Base-by-base conservation (phyloP, 2,888 invertebrate genomes). In the Caenorhabditis sp. region DNA sequence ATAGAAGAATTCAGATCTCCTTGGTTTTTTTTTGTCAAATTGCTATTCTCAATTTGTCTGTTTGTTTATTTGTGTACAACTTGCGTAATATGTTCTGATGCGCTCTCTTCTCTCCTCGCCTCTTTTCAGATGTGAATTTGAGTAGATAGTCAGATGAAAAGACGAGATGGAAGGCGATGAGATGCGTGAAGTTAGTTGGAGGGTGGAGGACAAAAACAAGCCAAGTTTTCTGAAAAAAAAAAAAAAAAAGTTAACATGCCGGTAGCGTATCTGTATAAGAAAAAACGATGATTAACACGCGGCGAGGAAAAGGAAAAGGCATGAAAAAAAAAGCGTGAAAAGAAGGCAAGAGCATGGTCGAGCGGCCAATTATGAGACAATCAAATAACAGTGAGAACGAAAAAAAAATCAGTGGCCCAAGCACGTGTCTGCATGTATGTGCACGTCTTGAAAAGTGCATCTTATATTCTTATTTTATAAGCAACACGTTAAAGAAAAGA, bases 361-460 rank as follows among this genome's bases (percentile, higher is more conserved):
- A 51, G 65, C 37, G 65, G 44, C 20, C 22, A 53, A 65, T 64
- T 64, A 67, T 40, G 60, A 67, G 40, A 55, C 47, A 74, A 58
- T 47, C 56, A 28, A 56, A 32, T 56, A 32, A 56, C 35, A 20
- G 56, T 56, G 56, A 32, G 35, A 56, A 56, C 18, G 13, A 28
- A n/a, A n/a, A n/a, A n/a, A n/a, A n/a, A 28, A 28, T 56, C n/a
- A 35, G 28, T 35, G 56, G 40, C 40, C 6, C 40, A 32, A 32
- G 26, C 24, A 24, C 24, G 51, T 51, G 51, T 51, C n/a, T 11
- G n/a, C n/a, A n/a, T n/a, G n/a, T n/a, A 26, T 51, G 51, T 51
- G 51, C 26, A 51, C 24, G 51, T 51, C 35, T 26, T 9, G 20
- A 35, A 56, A 56, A 56, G 56, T 56, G 28, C 56, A 35, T 32